Base-by-base conservation (phyloP, 2,888 invertebrate species). In the Pemphredon lugubris region DNA sequence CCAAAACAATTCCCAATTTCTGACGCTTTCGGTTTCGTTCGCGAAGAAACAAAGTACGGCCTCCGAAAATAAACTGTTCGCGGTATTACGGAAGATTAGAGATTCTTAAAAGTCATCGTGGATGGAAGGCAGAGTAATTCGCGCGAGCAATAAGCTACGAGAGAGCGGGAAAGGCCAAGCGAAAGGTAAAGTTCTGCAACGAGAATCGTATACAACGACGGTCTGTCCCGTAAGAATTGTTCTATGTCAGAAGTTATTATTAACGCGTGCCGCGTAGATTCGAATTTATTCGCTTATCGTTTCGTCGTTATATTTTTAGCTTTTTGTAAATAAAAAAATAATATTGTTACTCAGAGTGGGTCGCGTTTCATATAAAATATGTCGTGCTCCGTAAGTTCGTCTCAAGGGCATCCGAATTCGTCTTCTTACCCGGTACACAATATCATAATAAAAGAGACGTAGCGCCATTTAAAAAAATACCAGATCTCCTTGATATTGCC, bases 101-200 rank as follows among this genome's bases (percentile, higher is more conserved):
- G 39, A 53, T 40, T 53, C 23, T 23, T 39, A 39, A 51, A 55
- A 44, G 60, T 61, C 53, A 51, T 23, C 26, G 39, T 26, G 34
- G 30, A 50, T 39, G 20, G 30, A 14, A 16, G 60, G 53, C 20
- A 42, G 42, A 26, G 37, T 21, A 54, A 55, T 44, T 65, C 45
- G 42, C 39, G n/a, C 32, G 21, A 40, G 53, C 40, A 32, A 14
- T 51, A 37, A 57, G 47, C 34, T 23, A 20, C 21, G 45, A 21
- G 21, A 37, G 11, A 47, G 16, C 23, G 13, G 34, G 57, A 71
- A 63, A 54, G 63, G 50, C 42, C 53, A 48, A 72, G 71, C 67
- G 63, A 72, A 72, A 63, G 58, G 67, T 48, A 58, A 48, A 65
- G 37, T 63, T 48, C 45, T 47, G 32, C 30, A 61, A 61, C 14